Base-by-base conservation (phyloP, 2,888 invertebrate species). In the Dusona sp. region DNA sequence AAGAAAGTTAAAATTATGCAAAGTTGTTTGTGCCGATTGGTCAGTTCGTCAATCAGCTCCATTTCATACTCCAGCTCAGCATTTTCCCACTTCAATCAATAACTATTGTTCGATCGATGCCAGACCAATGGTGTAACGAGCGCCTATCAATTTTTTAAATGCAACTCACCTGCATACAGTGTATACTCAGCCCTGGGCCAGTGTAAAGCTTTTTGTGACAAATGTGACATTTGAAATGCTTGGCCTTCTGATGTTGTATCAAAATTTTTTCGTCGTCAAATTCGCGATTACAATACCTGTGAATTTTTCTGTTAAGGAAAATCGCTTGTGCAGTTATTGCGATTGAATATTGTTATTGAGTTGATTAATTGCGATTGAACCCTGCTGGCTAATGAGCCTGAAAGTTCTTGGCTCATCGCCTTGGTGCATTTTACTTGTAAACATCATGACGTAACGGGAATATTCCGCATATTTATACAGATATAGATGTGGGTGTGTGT, bases 251-350 rank as follows among this genome's bases (percentile, higher is more conserved):
- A 95, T 99, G 99, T 95, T 99, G 99, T 90, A 99, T 99, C 81
- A 99, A 96, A 94, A 99, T 99, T 95, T 99, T 99, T 94, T 99
- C 99, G 95, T 99, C 99, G 94, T 99, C 99, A 95, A 99, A 99
- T 95, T 99, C 99, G 91, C 99, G 96, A 95, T 99, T 99, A 95
- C 99, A 99, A 95, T 99, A 99, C 99, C 99, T 99, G 95, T 92
- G 87, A 89, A 87, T 85, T 79, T 85, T 89, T 33, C 29, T 9
- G 95, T 95, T 96, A 96, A 96, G 95, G 95, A 84, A 57, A 68
- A 57, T 79, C 38, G 25, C n/a, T 22, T 29, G n/a, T 48, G 36
- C 0, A 9, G 51, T 57, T 73, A 73, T 6, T 25, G 3, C n/a
- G n/a, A n/a, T n/a, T n/a, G n/a, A n/a, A n/a, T n/a, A n/a, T n/a